Conservation (phyloP, 2,888 invertebrate genomes). For the Tetropium fuscum region DNA sequence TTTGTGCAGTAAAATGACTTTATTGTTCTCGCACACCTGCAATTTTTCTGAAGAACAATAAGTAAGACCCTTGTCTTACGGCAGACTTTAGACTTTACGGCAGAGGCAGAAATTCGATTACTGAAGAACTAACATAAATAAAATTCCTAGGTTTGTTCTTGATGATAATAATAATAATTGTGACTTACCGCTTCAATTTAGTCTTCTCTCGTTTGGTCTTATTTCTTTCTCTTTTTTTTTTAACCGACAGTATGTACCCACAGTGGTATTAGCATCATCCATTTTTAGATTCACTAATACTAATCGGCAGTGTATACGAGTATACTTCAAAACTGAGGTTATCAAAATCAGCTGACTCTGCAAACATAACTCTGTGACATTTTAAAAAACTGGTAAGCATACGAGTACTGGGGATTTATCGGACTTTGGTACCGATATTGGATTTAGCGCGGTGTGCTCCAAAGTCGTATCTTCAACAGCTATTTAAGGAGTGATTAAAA, state of each 20-base stretch:
- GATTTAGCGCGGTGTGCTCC: not conserved
- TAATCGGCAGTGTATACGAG: too few relatives aligned
- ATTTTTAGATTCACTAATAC: too few relatives aligned
- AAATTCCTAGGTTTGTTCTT: not conserved
- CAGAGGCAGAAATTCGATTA: not conserved
- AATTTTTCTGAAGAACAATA: constrained; percentile 25
- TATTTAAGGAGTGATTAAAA: not conserved
- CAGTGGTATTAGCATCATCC: too few relatives aligned
- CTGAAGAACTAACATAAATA: not conserved
- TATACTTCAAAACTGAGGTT: too few relatives aligned
- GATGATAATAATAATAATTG: not conserved
- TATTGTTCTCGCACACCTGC: too few relatives aligned
- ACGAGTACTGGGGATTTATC: not conserved
- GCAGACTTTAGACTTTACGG: not conserved
- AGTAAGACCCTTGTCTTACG: constrained; percentile 17
- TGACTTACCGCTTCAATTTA: not conserved
- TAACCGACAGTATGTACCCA: too few relatives aligned
- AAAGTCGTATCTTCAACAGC: not conserved
- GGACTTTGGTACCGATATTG: not conserved
- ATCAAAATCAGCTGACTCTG: too few relatives aligned
- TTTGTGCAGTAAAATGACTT: too few relatives aligned
- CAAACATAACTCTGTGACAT: too few relatives aligned
- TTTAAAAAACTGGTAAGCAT: not conserved
- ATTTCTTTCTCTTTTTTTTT: not conserved
- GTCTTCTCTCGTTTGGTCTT: not conserved